These are phyloP conservation scores for Hydrolagus colliei DNA, from an alignment of 2,797 vertebrate genomes.

Conservation along the genomic window DNA sequence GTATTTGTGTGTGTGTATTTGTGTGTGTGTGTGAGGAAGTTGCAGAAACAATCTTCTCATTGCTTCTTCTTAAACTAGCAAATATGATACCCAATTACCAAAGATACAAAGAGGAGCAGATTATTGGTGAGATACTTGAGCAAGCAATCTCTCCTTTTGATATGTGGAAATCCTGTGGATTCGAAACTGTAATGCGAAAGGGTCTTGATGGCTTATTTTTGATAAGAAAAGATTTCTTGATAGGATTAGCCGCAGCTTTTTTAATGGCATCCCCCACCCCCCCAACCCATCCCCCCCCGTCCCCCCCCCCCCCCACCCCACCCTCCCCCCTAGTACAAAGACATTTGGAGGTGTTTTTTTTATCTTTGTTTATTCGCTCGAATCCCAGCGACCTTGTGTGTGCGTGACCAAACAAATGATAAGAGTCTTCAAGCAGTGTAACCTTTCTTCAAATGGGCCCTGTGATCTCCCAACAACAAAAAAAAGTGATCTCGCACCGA, in stretches of 20 bases:
- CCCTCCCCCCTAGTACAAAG: constrained; percentile 14
- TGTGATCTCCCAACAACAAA: constrained; percentile 9
- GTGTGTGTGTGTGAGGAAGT: not conserved
- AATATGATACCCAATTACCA: constrained; percentile 3
- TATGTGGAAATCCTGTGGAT: constrained; percentile 14
- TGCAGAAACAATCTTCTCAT: not conserved
- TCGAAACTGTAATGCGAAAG: not conserved
- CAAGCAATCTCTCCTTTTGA: constrained; percentile 4
- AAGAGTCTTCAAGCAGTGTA: constrained; percentile 22
- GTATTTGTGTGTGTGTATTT: no score
- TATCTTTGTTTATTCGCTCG: constrained; percentile 19
- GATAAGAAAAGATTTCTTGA: constrained; percentile 28
- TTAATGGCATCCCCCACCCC: constrained; percentile 15
- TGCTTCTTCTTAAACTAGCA: constrained; percentile 1
- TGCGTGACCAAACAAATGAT: constrained; percentile 22
- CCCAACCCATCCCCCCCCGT: no score
- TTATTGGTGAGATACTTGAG: constrained; percentile 25
- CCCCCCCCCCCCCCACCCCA: no score
- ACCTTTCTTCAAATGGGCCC: constrained; percentile 12
- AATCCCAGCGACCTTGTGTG: constrained; percentile 27
- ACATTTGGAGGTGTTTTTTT: not conserved
- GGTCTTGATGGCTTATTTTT: constrained; percentile 26
- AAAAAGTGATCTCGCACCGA: not conserved
- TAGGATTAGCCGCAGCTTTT: constrained; percentile 11
- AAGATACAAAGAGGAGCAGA: constrained; percentile 12